Evolutionary conservation across 2,113 vertebrate genomes (phyloP).

Genomic region (Ictalurus punctatus): DNA sequence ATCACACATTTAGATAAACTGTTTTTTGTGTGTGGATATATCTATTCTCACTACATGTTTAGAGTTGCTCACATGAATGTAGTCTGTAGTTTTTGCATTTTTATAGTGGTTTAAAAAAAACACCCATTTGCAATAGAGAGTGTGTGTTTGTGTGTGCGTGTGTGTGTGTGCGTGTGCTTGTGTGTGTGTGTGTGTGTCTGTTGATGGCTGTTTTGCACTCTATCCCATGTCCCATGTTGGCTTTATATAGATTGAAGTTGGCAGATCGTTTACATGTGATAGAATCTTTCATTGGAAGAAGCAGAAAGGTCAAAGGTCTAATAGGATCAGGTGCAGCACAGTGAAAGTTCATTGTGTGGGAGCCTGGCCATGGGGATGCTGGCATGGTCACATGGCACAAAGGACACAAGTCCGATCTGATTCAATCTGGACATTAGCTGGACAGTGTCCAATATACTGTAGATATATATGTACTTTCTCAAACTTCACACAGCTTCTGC

Average conservation of each 20-base stretch:
- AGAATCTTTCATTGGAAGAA: conserved; percentile 39
- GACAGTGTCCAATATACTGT: conserved; percentile 30
- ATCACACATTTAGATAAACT: conserved; percentile 81
- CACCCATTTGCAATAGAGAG: conserved; percentile 52
- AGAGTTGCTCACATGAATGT: conserved; percentile 76
- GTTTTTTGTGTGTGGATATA: conserved; percentile 67
- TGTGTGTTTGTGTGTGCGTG: conserved; percentile 54
- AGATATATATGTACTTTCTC: neutral
- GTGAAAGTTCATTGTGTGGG: conserved; percentile 66
- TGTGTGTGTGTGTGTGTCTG: conserved; percentile 53
- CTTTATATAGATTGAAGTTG: conserved; percentile 19
- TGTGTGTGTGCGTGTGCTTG: conserved; percentile 70
- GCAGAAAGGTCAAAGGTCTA: conserved; percentile 56
- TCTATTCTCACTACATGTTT: conserved; percentile 77
- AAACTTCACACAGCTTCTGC: conserved; percentile 42
- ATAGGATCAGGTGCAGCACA: conserved; percentile 68
- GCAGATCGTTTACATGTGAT: conserved; percentile 32
- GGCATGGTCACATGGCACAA: conserved; percentile 58
- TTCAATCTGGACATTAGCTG: conserved; percentile 36
- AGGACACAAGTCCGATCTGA: conserved; percentile 42
- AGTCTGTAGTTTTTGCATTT: conserved; percentile 70
- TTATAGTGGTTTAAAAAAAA: conserved; percentile 57
- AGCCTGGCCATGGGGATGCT: conserved; percentile 57
- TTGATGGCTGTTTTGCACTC: conserved; percentile 60
- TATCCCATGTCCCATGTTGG: conserved; percentile 59